phyloP scores from a whole-genome alignment of 2,113 vertebrate genomes.

The Trematomus loennbergii region DNA sequence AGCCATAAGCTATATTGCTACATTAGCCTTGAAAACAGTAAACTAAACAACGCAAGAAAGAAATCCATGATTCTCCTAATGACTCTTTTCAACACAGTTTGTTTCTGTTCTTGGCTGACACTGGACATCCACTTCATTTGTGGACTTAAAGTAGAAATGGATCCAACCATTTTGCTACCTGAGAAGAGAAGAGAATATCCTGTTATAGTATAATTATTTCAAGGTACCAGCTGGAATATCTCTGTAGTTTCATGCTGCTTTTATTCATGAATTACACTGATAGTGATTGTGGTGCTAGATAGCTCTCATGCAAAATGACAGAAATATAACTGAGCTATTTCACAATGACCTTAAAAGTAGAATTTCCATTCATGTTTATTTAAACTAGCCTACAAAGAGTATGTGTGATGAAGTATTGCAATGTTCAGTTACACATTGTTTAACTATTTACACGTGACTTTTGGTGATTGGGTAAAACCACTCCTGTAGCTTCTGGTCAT shows the following conservation, averaged over 20 bases:
- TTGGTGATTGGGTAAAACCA: not conserved
- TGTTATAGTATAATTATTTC: not conserved
- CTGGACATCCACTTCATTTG: not conserved
- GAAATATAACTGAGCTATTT: not conserved
- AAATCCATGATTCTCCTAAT: not conserved
- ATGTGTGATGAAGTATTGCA: not conserved
- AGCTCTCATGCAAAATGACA: too few species aligned
- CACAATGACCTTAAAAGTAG: not conserved
- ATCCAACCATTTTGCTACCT: not conserved
- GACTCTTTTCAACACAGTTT: not conserved
- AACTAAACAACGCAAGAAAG: not conserved
- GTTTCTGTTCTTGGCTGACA: not conserved
- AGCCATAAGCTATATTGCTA: not conserved
- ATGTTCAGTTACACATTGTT: not conserved
- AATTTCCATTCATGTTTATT: not conserved
- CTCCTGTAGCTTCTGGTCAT: too few species aligned
- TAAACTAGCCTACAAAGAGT: not conserved
- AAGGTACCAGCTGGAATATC: too few species aligned
- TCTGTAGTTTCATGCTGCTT: not conserved
- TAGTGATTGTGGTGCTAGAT: not conserved
- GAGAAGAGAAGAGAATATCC: not conserved
- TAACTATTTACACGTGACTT: not conserved
- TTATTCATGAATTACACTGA: not conserved
- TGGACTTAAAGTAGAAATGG: not conserved
- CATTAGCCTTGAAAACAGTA: not conserved